phyloP scores from a whole-genome alignment of 1,140 invertebrate species.

The Sitophilus oryzae region DNA sequence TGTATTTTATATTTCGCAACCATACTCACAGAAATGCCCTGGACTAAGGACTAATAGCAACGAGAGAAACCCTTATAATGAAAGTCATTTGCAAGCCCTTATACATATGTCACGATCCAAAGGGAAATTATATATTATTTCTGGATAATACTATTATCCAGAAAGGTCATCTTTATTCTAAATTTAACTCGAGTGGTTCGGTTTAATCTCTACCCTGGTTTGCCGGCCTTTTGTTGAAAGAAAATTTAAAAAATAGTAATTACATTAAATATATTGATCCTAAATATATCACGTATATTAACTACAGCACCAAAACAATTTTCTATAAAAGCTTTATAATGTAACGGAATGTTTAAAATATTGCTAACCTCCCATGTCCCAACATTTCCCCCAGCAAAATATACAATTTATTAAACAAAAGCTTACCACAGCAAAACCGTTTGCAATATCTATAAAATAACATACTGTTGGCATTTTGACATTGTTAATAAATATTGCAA shows the following conservation, averaged over 20 bases:
- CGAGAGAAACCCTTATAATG: constrained; percentile 18
- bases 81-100: constrained; percentile 18
- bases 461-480: neutral
- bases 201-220: too few species aligned
- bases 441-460: neutral
- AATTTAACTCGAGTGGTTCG: too few species aligned
- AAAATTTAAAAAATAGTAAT: too few species aligned
- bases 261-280: neutral
- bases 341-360: neutral
- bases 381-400: neutral
- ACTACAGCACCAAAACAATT: neutral
- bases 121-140: constrained; percentile 18
- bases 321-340: neutral
- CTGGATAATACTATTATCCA: constrained; percentile 10
- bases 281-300: neutral
- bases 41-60: constrained; percentile 17
- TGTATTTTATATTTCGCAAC: constrained; percentile 21
- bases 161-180: neutral
- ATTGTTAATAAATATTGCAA: neutral
- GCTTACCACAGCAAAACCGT: neutral
- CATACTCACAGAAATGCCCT: constrained; percentile 8
- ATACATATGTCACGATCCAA: constrained; percentile 12
- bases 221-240: too few species aligned
- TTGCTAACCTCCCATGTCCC: neutral
- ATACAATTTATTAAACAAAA: neutral